A percentile compares a stretch with the other conserved stretches of the same genome.
Evolutionary conservation across 2,797 vertebrate species (phyloP).

Genomic region (Epinephelus malabaricus): DNA sequence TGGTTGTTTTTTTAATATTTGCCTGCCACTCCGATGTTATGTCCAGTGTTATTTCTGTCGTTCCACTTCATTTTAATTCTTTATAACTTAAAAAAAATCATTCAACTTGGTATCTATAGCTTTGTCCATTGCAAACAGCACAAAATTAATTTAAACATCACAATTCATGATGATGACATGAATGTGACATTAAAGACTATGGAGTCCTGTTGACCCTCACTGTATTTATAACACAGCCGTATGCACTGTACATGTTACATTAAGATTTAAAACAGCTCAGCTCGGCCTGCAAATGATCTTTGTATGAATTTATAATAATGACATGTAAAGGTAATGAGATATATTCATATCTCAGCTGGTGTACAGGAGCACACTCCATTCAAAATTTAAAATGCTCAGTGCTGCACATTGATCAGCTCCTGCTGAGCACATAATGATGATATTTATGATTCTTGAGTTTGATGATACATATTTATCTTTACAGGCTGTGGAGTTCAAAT

Average conservation of each 20-base stretch:
- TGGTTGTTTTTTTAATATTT: no score
- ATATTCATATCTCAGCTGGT: constrained; percentile 17
- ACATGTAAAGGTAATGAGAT: constrained; percentile 20
- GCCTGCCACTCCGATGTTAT: no score
- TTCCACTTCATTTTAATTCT: not conserved
- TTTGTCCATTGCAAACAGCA: not conserved
- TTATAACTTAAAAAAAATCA: not conserved
- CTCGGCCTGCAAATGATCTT: constrained; percentile 11
- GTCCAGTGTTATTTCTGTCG: no score
- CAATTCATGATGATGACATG: not conserved
- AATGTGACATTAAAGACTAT: not conserved
- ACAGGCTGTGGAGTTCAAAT: not conserved
- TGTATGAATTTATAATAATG: constrained; percentile 24
- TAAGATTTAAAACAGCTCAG: constrained; percentile 15
- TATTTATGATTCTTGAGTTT: not conserved
- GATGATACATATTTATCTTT: not conserved
- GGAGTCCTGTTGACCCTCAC: not conserved
- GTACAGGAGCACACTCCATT: not conserved
- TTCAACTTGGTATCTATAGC: no score
- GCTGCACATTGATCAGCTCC: not conserved
- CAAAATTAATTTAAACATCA: not conserved
- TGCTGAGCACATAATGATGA: not conserved
- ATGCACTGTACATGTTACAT: constrained; percentile 18
- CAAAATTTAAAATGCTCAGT: not conserved
- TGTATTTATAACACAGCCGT: constrained; percentile 11